Conservation (phyloP, 2,797 vertebrate species). For the Phoeniculus purpureus region DNA sequence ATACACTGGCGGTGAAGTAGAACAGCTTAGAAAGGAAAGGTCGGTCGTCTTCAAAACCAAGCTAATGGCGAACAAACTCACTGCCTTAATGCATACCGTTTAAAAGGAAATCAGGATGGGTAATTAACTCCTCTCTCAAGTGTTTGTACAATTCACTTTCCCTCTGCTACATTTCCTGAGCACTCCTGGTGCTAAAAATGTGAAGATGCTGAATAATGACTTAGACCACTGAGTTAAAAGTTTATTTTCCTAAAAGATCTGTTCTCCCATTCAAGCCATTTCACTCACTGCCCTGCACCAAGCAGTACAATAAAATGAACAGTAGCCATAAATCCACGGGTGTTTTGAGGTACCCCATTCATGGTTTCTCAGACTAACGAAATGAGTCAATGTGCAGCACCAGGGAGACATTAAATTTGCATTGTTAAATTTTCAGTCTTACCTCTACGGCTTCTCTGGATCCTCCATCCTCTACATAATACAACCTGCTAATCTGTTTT, state of each 20-base stretch:
- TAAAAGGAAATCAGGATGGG: slow-evolving; percentile 63
- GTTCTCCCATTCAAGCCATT: slow-evolving; percentile 44
- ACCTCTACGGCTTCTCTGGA: slow-evolving; percentile 1
- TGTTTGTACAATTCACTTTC: slow-evolving; percentile 60
- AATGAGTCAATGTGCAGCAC: slow-evolving; percentile 6
- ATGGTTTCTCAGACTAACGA: slow-evolving; percentile 31
- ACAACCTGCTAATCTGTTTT: not conserved
- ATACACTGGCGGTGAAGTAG: not conserved
- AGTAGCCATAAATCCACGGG: slow-evolving; percentile 6
- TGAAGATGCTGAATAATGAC: slow-evolving; percentile 52
- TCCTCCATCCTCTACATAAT: not conserved
- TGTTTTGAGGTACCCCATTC: slow-evolving; percentile 55
- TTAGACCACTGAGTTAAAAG: slow-evolving; percentile 58
- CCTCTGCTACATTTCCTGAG: slow-evolving; percentile 53
- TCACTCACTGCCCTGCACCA: slow-evolving; percentile 25
- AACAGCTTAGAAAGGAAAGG: slow-evolving; percentile 16
- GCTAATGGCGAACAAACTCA: not conserved
- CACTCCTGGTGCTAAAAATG: slow-evolving; percentile 23
- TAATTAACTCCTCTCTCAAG: slow-evolving; percentile 66
- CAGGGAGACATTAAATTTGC: slow-evolving; percentile 27
- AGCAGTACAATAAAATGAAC: slow-evolving; percentile 53
- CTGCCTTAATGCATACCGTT: slow-evolving; percentile 38
- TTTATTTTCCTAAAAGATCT: slow-evolving; percentile 58
- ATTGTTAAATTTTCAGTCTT: slow-evolving; percentile 30
- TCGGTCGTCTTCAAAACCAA: slow-evolving; percentile 19